A percentile compares a stretch with the other conserved stretches of the same genome.
Evolutionary conservation across 1,140 invertebrate species (phyloP).

Genomic region (Melanaphis sacchari): DNA sequence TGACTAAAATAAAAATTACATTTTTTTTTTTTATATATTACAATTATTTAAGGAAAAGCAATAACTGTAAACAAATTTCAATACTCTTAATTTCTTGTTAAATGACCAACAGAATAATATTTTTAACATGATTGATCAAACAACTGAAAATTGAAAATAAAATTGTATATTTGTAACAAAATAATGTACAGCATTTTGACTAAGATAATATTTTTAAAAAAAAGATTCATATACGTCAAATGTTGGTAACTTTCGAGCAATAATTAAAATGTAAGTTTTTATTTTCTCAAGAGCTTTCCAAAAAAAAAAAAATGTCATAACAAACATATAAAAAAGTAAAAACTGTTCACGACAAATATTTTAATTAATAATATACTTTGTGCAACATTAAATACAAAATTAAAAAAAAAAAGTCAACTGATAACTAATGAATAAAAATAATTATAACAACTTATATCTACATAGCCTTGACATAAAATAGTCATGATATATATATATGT

Average conservation of each 20-base stretch:
- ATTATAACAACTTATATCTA: not conserved
- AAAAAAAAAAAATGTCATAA: conserved; percentile 4
- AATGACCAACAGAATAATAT: not conserved
- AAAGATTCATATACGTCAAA: not conserved
- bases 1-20: not conserved
- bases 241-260: conserved; percentile 37
- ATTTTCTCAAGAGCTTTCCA: not conserved
- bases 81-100: not conserved
- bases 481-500: not conserved
- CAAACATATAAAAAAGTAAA: conserved; percentile 21
- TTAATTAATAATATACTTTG: not conserved
- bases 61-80: not conserved
- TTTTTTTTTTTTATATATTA: not conserved
- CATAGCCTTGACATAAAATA: not conserved
- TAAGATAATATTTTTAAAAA: conserved; percentile 12
- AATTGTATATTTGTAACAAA: conserved; percentile 42
- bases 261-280: not conserved
- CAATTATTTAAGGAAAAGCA: not conserved
- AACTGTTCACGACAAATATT: not conserved
- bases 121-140: not conserved
- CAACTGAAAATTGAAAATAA: conserved; percentile 26
- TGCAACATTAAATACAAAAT: conserved; percentile 32
- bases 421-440: conserved; percentile 9
- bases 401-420: conserved; percentile 1
- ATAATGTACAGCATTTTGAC: conserved; percentile 1